phyloP scores from a whole-genome alignment of 2,113 vertebrate species.

The Pteronura brasiliensis region DNA sequence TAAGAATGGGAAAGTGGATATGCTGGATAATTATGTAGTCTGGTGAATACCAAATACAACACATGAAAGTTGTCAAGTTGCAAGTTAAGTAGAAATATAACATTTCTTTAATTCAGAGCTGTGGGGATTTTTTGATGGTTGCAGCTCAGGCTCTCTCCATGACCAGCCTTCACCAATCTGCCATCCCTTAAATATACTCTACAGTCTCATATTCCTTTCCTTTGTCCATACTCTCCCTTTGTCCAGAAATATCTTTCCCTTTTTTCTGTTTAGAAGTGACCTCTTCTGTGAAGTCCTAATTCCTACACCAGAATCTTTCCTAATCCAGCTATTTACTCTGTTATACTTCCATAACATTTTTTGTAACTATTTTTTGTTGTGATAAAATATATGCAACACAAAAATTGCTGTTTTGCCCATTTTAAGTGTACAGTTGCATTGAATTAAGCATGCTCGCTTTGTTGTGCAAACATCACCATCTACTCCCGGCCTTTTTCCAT shows the following conservation, averaged over 20 bases:
- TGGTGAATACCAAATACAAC: background rate
- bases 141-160: background rate
- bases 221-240: background rate
- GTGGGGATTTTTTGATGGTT: background rate
- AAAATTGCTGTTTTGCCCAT: background rate
- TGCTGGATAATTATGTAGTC: background rate
- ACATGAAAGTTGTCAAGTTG: background rate
- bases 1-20: background rate
- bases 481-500: background rate
- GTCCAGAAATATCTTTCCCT: background rate
- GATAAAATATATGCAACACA: background rate
- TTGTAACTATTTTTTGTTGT: background rate
- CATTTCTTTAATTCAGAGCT: background rate
- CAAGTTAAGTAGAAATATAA: background rate
- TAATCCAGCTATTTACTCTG: background rate
- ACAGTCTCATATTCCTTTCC: background rate
- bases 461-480: background rate
- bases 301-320: background rate
- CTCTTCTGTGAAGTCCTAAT: background rate
- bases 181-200: background rate
- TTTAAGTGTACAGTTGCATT: background rate
- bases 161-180: background rate
- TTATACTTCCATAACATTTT: background rate
- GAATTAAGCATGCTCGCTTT: background rate
- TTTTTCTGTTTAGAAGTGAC: background rate